Evolutionary conservation across 2,888 invertebrate species (phyloP), one percentile per base, ranked within the genome.

Genomic region (Hirtodrosophila alboralis): DNA sequence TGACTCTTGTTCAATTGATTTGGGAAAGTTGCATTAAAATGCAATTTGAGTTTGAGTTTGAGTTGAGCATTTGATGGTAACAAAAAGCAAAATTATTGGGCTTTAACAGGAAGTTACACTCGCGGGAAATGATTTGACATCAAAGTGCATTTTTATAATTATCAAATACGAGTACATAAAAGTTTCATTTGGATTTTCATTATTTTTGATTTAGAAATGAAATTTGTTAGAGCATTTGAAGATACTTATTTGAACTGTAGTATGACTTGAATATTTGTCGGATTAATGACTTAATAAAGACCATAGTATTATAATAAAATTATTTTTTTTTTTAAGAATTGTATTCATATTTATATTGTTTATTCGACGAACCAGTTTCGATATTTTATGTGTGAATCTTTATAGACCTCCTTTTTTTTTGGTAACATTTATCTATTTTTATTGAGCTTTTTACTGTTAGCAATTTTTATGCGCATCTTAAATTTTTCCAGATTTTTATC

Each of bases 21-120:
- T 85, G 60, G 60, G 86, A 80, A 85, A 85, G 84, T 79, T 83
- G 72, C 84, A 85, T 80, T 83, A 83, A 80, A 80, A 85, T 85
- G 84, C 86, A 80, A 80, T 85, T 79, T 83, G 58, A 66, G 41
- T 49, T 23, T 57, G 62, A 49, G 23, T 63, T 38, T 56, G 58
- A 58, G 36, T 58, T 37, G 30, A 10, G 16, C 51, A n/a, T 27
- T 28, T 40, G 49, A n/a, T n/a, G n/a, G n/a, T n/a, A n/a, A n/a
- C n/a, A n/a, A n/a, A n/a, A n/a, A n/a, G n/a, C n/a, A n/a, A n/a
- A n/a, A n/a, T n/a, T n/a, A n/a, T n/a, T n/a, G n/a, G n/a, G n/a
- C n/a, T n/a, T n/a, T n/a, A n/a, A n/a, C 67, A 61, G 69, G 67
- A 66, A 69, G 67, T 61, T 33, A 27, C n/a, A n/a, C n/a, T 21